Base-by-base conservation (phyloP, 1,140 invertebrate genomes). In the Acromyrmex charruanus region DNA sequence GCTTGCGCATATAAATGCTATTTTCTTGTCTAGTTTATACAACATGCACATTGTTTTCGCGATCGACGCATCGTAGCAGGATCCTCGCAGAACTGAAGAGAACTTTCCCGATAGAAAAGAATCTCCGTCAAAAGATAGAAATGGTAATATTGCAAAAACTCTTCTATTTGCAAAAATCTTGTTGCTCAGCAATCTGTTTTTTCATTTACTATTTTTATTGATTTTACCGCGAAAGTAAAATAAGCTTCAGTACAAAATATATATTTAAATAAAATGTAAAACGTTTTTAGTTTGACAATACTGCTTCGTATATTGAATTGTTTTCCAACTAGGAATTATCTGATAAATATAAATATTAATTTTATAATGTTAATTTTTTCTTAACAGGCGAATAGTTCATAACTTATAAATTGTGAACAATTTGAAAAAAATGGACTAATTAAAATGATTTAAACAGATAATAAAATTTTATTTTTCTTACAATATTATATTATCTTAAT, bases 101-200 rank as follows among this genome's bases (percentile, higher is more conserved):
- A 28, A 81, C 86, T 18, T 39, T 89, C 10, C 74, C 69, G 21
- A 25, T 31, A 0, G 89, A 91, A 55, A 91, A 66, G 63, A 87
- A 89, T 86, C 51, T 91, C 16, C 66, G 25, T 31, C 59, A 61
- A 21, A 84, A 91, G 72, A 77, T 88, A 14, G 25, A 91, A 39
- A 89, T 66, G 74, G 59, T 55, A 49, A 59, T 68, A 69, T 39
- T 85, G 66, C 77, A 79, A 49, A 79, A 88, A 68, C 68, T n/a
- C 49, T 16, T 66, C n/a, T 39, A 4, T 14, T 39, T 31, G 39
- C 12, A 31, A 59, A 55, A 82, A 16, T 59, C 59, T 80, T 3
- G 12, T 31, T 16, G 6, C 6, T 51, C 25, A 35, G 10, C 21
- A 88, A 55, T n/a, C 75, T 88, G 61, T 18, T 28, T 53, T 35